Evolutionary conservation across 2,797 vertebrate species (phyloP).

Genomic region (Austrolebias charrua): DNA sequence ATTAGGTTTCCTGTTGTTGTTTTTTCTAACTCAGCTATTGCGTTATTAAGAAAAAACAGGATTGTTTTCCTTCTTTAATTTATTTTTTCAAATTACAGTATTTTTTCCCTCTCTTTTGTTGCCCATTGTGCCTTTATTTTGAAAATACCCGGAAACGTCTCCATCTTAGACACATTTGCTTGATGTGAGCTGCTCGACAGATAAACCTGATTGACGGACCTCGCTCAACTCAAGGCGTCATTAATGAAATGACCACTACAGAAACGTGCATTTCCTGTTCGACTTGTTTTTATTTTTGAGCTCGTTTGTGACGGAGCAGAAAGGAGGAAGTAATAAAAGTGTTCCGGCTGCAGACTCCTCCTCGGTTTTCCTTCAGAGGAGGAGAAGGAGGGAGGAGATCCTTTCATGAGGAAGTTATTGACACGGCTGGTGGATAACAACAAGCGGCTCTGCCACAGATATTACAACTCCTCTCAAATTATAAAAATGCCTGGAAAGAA

Average conservation of each 20-base stretch:
- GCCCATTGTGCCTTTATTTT: slow-evolving; percentile 10
- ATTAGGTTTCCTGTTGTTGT: too few species aligned
- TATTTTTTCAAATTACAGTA: too few species aligned
- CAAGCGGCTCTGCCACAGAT: background rate
- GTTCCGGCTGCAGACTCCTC: background rate
- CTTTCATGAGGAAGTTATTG: slow-evolving; percentile 60
- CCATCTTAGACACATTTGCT: background rate
- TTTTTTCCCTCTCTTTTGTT: too few species aligned
- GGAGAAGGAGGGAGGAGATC: slow-evolving; percentile 25
- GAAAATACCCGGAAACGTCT: slow-evolving; percentile 39
- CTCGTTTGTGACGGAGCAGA: background rate
- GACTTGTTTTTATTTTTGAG: too few species aligned
- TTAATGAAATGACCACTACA: background rate
- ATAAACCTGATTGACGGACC: too few species aligned
- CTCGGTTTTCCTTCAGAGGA: background rate
- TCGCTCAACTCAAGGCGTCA: background rate
- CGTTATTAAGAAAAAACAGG: too few species aligned
- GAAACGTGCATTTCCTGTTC: background rate
- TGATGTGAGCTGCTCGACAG: background rate
- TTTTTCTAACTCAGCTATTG: too few species aligned
- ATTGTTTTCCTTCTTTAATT: too few species aligned
- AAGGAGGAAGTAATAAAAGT: background rate
- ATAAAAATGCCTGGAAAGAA: slow-evolving; percentile 71
- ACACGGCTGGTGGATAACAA: slow-evolving; percentile 1
- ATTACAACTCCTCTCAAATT: background rate